A percentile compares a stretch with the other conserved stretches of the same genome.
These are phyloP conservation scores for Latrodectus geometricus DNA, from an alignment of 1,140 invertebrate genomes.

Conservation along the genomic window DNA sequence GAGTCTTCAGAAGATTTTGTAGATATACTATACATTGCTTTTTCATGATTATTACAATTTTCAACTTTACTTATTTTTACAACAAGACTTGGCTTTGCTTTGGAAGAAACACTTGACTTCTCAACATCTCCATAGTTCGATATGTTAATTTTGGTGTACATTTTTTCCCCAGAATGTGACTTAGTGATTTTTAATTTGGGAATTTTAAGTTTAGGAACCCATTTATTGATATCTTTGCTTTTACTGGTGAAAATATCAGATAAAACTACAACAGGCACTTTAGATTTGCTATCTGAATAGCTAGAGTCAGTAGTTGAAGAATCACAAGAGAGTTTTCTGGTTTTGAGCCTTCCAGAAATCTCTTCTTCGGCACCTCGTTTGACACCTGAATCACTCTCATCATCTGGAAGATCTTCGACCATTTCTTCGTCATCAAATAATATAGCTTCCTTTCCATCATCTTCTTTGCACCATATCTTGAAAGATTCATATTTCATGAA, in stretches of 20 bases:
- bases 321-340: conserved; percentile 3
- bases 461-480: conserved; percentile 32
- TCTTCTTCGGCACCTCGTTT: conserved; percentile 16
- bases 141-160: conserved; percentile 43
- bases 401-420: conserved; percentile 15
- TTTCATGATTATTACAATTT: conserved; percentile 29
- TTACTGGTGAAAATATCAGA: conserved; percentile 39
- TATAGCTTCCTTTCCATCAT: conserved; percentile 33
- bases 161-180: conserved; percentile 10
- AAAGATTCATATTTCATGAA: conserved; percentile 67
- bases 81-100: conserved; percentile 33
- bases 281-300: conserved; percentile 6
- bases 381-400: neutral
- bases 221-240: conserved; percentile 31
- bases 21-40: conserved; percentile 37
- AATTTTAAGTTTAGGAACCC: conserved; percentile 48
- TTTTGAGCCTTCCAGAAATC: neutral
- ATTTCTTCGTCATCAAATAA: conserved; percentile 61
- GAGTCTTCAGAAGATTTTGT: neutral
- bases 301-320: neutral
- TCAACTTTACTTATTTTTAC: conserved; percentile 48
- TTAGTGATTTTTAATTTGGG: conserved; percentile 40
- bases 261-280: conserved; percentile 52
- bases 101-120: neutral
- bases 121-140: conserved; percentile 15